phyloP scores from a whole-genome alignment of 2,797 vertebrate species.

The Hippopotamyrus pictus region DNA sequence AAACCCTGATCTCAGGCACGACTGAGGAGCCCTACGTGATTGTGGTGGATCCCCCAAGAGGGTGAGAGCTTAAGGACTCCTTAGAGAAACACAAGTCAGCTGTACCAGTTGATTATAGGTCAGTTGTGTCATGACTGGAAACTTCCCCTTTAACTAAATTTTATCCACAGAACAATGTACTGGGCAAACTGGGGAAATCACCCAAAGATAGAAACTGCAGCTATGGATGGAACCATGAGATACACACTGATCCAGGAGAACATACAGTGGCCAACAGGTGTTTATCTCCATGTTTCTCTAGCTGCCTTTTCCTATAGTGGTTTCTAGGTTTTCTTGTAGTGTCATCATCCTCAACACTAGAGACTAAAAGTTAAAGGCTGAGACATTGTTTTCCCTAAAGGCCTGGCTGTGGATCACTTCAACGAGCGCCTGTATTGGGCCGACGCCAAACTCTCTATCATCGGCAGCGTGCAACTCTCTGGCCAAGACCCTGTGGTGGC shows the following conservation, averaged over 20 bases:
- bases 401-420: conserved; percentile 90
- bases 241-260: conserved; percentile 88
- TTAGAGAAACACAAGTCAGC: neutral
- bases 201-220: conserved; percentile 92
- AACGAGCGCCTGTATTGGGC: conserved; percentile 94
- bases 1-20: conserved; percentile 94
- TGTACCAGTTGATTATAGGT: neutral
- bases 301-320: neutral
- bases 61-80: conserved; percentile 53
- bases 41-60: conserved; percentile 85
- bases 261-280: conserved; percentile 95
- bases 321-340: neutral
- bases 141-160: neutral
- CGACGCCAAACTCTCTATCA: conserved; percentile 85
- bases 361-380: neutral
- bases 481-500: conserved; percentile 82
- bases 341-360: neutral
- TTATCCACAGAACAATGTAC: conserved; percentile 81
- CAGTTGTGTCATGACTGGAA: neutral
- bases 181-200: conserved; percentile 98
- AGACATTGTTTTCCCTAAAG: conserved; percentile 50
- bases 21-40: conserved; percentile 93
- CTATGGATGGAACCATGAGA: conserved; percentile 91
- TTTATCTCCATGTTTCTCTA: neutral
- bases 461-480: conserved; percentile 86